Percentiles rank a stretch among this genome's conserved stretches.
phyloP scores from a whole-genome alignment of 2,113 vertebrate species.

The Cynopterus brachyotis region DNA sequence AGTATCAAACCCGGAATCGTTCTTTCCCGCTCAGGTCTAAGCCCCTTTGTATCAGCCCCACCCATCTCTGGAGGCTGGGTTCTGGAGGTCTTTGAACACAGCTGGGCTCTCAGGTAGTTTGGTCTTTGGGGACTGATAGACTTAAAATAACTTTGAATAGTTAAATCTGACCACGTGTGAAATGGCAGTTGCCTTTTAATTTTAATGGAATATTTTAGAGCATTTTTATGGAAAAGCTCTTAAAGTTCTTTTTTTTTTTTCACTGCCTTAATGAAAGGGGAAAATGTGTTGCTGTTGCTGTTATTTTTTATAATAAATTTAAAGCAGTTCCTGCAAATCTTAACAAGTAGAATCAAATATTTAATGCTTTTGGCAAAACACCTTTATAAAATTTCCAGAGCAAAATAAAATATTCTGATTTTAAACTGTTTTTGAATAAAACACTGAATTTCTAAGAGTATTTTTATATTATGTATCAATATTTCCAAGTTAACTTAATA shows the following conservation, averaged over 20 bases:
- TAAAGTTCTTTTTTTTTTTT: conserved; percentile 75
- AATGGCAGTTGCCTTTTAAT: conserved; percentile 81
- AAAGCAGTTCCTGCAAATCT: conserved; percentile 73
- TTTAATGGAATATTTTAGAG: conserved; percentile 81
- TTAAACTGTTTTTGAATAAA: conserved; percentile 59
- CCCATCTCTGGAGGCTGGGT: not conserved
- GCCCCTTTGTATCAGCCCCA: not conserved
- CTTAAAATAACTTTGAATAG: conserved; percentile 77
- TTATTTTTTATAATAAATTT: conserved; percentile 78
- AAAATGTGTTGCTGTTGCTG: conserved; percentile 68
- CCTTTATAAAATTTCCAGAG: conserved; percentile 73
- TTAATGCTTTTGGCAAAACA: conserved; percentile 71
- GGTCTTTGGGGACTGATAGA: conserved; percentile 76
- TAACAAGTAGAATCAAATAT: conserved; percentile 77
- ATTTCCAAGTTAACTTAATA: conserved; percentile 52
- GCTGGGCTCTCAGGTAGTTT: conserved; percentile 79
- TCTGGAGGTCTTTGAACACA: conserved; percentile 82
- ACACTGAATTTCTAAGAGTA: conserved; percentile 31
- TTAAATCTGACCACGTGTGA: conserved; percentile 85
- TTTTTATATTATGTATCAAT: conserved; percentile 33
- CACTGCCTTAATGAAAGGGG: conserved; percentile 76
- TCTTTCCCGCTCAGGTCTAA: conserved; percentile 16
- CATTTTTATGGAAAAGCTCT: conserved; percentile 70
- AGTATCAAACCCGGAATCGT: not conserved
- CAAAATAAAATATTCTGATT: conserved; percentile 73